Percentiles rank a stretch among this genome's conserved stretches.
These are phyloP conservation scores for Himalopsyche kuldschensis DNA, from an alignment of 2,888 invertebrate genomes.

Conservation along the genomic window DNA sequence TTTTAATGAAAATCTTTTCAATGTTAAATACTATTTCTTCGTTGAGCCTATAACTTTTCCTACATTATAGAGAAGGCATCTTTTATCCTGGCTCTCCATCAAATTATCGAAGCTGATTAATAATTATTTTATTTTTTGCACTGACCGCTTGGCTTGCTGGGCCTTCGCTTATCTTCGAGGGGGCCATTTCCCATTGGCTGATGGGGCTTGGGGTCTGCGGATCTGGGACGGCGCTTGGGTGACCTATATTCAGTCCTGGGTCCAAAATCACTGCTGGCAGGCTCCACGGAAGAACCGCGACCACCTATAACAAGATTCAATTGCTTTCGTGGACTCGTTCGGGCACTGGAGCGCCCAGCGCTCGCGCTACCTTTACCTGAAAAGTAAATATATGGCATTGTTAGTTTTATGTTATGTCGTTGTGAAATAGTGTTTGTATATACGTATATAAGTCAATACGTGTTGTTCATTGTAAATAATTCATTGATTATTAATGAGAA, in stretches of 20 bases:
- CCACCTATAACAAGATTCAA: conserved; percentile 40
- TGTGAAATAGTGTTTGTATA: not conserved
- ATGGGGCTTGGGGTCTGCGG: conserved; percentile 60
- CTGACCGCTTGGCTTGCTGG: conserved; percentile 67
- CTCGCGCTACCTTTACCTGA: conserved; percentile 26
- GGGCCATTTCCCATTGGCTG: conserved; percentile 49
- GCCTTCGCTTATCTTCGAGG: conserved; percentile 64
- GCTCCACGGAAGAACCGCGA: conserved; percentile 65
- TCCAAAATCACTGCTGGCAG: conserved; percentile 54
- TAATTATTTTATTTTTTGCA: conserved; percentile 13
- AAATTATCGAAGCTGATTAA: not conserved
- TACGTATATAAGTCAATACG: too few species aligned
- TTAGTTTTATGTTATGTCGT: not conserved
- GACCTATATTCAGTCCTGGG: conserved; percentile 65
- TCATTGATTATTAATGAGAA: too few species aligned
- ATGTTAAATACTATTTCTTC: too few species aligned
- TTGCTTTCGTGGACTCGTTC: conserved; percentile 34
- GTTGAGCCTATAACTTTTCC: too few species aligned
- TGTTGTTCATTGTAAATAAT: too few species aligned
- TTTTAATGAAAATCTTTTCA: too few species aligned
- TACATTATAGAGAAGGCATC: too few species aligned
- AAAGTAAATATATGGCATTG: conserved; percentile 4
- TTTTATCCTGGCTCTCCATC: too few species aligned
- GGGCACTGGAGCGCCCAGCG: conserved; percentile 32
- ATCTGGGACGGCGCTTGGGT: conserved; percentile 76